Conservation (phyloP, 2,888 invertebrate species). For the Euclidia mi region DNA sequence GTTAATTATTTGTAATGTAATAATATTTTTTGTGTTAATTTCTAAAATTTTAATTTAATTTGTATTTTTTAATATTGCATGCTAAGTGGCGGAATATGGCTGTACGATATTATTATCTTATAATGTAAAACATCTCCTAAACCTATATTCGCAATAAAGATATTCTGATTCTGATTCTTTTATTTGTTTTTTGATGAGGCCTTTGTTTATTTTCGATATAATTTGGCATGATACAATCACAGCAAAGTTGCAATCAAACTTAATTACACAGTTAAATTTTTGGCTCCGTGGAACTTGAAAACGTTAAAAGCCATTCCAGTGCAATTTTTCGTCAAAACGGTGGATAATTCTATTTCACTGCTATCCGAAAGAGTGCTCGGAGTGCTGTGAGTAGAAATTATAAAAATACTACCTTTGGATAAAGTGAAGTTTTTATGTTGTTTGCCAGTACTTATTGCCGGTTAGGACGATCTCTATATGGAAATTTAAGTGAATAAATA, state of each 20-base stretch:
- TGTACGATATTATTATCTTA: too few species aligned
- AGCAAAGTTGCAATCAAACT: conserved; percentile 52
- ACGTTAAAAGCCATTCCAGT: conserved; percentile 71
- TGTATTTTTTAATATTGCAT: too few species aligned
- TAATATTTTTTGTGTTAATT: too few species aligned
- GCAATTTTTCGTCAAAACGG: conserved; percentile 69
- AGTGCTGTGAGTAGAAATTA: conserved; percentile 64
- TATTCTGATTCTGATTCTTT: too few species aligned
- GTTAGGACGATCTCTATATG: background rate
- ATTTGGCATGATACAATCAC: background rate
- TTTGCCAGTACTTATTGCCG: conserved; percentile 33
- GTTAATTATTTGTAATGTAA: too few species aligned
- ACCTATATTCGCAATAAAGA: too few species aligned
- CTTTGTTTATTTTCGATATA: background rate
- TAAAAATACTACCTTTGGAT: conserved; percentile 54
- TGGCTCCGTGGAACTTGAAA: conserved; percentile 59
- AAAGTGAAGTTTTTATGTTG: conserved; percentile 36
- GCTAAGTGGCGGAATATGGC: too few species aligned
- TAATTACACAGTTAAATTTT: conserved; percentile 63
- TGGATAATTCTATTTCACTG: conserved; percentile 75
- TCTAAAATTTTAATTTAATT: too few species aligned
- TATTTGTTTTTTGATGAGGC: too few species aligned
- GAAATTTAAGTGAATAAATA: background rate
- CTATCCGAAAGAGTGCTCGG: conserved; percentile 64
- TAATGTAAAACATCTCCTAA: too few species aligned